Conservation (phyloP, 2,797 vertebrate genomes). For the Pseudomugil tenellus region DNA sequence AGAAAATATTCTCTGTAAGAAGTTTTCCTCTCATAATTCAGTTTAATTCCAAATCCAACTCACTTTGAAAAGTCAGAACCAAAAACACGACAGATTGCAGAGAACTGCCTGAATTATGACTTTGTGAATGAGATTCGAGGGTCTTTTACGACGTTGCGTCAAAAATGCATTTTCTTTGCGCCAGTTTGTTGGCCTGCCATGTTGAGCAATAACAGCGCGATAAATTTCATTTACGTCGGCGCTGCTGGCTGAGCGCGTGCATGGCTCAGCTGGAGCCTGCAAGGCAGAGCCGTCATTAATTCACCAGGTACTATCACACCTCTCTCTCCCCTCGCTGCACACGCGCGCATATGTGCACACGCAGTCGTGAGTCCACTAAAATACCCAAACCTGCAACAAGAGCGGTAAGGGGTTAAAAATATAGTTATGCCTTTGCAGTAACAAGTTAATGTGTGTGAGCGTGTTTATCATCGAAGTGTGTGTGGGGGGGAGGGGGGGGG, state of each 20-base stretch:
- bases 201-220: conserved; percentile 63
- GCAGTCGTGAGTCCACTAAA: conserved; percentile 48
- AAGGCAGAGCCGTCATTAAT: conserved; percentile 71
- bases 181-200: conserved; percentile 64
- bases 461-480: conserved; percentile 74
- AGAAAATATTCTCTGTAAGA: conserved; percentile 15
- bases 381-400: conserved; percentile 60
- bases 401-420: conserved; percentile 57
- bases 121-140: conserved; percentile 31
- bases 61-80: neutral
- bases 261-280: conserved; percentile 72
- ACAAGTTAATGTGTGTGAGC: conserved; percentile 56
- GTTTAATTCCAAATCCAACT: conserved; percentile 26
- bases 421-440: conserved; percentile 54
- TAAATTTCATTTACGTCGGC: conserved; percentile 73
- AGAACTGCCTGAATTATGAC: conserved; percentile 20
- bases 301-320: conserved; percentile 58
- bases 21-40: conserved; percentile 41
- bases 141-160: conserved; percentile 25
- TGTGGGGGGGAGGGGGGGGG: conserved; percentile 63
- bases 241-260: conserved; percentile 66
- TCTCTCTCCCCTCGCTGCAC: conserved; percentile 31
- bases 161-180: conserved; percentile 35
- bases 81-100: neutral
- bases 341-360: conserved; percentile 27